Evolutionary conservation across 2,888 invertebrate species (phyloP).

Genomic region (Lasioglossum oenotherae): DNA sequence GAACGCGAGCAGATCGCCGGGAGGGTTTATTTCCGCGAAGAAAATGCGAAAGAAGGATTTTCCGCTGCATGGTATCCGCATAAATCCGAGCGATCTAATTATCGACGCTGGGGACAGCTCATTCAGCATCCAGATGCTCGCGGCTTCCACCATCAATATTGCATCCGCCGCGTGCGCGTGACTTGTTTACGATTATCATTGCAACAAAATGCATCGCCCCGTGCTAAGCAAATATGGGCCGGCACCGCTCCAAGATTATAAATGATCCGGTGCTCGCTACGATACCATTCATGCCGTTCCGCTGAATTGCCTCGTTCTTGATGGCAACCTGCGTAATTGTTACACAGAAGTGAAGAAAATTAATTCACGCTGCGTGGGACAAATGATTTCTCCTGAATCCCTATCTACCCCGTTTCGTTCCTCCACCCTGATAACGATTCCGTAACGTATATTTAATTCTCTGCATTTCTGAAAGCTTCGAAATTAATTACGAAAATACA

Average conservation of each 20-base stretch:
- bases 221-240: constrained; percentile 24
- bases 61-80: not conserved
- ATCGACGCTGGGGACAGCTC: constrained; percentile 25
- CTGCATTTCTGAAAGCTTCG: not conserved
- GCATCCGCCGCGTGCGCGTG: constrained; percentile 39
- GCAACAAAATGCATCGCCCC: constrained; percentile 24
- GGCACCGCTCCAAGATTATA: constrained; percentile 23
- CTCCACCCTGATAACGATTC: not conserved
- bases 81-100: constrained; percentile 35
- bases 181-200: constrained; percentile 58
- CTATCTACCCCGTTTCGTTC: not conserved
- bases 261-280: constrained; percentile 12
- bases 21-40: not conserved
- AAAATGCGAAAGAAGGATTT: not conserved
- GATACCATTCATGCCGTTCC: constrained; percentile 15
- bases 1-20: not conserved
- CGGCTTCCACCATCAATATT: constrained; percentile 44
- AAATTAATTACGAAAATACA: not conserved
- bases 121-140: constrained; percentile 30
- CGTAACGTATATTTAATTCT: not conserved
- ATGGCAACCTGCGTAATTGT: constrained; percentile 25
- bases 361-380: constrained; percentile 2
- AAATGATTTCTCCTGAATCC: not conserved
- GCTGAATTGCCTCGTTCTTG: constrained; percentile 29
- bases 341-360: constrained; percentile 15